phyloP scores from a whole-genome alignment of 2,113 vertebrate species.

The Cnemophilus loriae region DNA sequence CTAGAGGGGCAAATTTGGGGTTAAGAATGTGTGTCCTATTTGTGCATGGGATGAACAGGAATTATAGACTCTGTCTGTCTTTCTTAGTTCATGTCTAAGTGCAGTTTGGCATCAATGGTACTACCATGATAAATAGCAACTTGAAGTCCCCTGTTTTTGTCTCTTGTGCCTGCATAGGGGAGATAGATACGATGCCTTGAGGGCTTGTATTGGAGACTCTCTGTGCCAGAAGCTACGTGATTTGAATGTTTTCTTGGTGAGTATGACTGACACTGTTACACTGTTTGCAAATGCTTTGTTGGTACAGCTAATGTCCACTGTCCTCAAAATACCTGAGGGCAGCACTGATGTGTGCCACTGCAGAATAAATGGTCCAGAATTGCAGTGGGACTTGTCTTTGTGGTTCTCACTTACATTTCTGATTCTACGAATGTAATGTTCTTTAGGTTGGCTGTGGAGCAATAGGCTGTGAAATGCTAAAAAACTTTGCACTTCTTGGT shows the following conservation, averaged over 20 bases:
- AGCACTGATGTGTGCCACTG: background rate
- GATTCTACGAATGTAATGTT: background rate
- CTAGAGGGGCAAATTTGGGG: background rate
- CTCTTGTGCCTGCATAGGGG: conserved; percentile 67
- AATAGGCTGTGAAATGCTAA: conserved; percentile 98
- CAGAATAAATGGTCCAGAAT: background rate
- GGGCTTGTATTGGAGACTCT: conserved; percentile 88
- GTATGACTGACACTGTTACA: background rate
- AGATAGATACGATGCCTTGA: conserved; percentile 90
- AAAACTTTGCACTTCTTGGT: conserved; percentile 95
- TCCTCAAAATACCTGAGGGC: background rate
- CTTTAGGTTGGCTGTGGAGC: conserved; percentile 93
- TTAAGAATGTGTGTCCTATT: background rate
- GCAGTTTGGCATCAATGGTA: background rate
- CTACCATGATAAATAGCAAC: background rate
- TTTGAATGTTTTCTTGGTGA: conserved; percentile 92
- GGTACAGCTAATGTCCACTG: background rate
- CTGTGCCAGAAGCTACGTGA: conserved; percentile 86
- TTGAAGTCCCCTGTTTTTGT: background rate
- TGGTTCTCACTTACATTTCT: background rate
- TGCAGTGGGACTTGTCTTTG: background rate
- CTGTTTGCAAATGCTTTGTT: background rate
- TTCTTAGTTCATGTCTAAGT: background rate
- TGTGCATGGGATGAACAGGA: background rate
- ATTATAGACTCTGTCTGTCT: background rate